Percentiles rank a stretch among this genome's conserved stretches.
Evolutionary conservation across 2,113 vertebrate genomes (phyloP).

Genomic region (Mungos mungo): DNA sequence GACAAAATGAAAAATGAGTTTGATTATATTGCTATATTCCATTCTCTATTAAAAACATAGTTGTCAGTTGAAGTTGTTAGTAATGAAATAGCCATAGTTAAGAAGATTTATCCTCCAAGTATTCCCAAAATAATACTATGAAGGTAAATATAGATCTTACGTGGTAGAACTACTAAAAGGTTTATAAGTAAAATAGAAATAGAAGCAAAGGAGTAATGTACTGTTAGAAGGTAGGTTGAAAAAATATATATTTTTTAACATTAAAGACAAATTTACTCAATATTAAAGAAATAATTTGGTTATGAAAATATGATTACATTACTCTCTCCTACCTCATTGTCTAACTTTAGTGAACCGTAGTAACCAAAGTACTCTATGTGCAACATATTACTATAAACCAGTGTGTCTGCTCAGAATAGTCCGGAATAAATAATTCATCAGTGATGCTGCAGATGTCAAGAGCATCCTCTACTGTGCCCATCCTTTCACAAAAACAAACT

Average conservation of each 20-base stretch:
- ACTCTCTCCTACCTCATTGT: background rate
- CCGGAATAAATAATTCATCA: slow-evolving; percentile 28
- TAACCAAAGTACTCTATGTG: background rate
- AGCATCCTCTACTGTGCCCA: background rate
- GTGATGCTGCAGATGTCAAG: background rate
- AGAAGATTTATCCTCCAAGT: slow-evolving; percentile 2
- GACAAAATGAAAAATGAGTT: slow-evolving; percentile 5
- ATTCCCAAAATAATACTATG: background rate
- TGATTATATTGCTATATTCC: background rate
- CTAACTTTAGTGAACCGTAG: background rate
- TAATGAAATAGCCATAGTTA: background rate
- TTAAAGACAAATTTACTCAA: slow-evolving; percentile 3
- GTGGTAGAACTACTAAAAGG: background rate
- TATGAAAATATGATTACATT: slow-evolving; percentile 35
- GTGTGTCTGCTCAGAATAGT: slow-evolving; percentile 18
- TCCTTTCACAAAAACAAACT: slow-evolving; percentile 53
- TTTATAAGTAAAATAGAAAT: slow-evolving; percentile 1
- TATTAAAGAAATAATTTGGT: background rate
- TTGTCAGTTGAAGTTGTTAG: background rate
- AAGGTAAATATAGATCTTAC: background rate
- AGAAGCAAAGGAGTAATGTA: background rate
- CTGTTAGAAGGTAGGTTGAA: background rate
- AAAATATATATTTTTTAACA: background rate
- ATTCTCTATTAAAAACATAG: background rate
- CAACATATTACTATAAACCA: background rate